phyloP scores from a whole-genome alignment of 53 echinoderm and acorn worm genomes.

The Zoroaster sp. region DNA sequence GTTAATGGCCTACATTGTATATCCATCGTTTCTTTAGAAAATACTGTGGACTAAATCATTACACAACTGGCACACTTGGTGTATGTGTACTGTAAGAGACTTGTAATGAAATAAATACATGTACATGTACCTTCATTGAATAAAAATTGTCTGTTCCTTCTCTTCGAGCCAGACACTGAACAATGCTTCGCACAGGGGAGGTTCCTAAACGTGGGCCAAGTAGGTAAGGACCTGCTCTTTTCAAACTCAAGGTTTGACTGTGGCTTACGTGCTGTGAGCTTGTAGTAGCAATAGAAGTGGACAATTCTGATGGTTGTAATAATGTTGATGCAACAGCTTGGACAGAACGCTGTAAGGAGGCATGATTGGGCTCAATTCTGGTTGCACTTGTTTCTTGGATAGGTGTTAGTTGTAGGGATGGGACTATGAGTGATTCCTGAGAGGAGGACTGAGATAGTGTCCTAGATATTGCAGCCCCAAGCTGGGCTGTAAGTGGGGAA shows the following conservation, averaged over 20 bases:
- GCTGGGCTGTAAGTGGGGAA: conserved; percentile 44
- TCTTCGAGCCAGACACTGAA: conserved; percentile 91
- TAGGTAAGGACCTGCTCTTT: conserved; percentile 89
- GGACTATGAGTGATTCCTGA: conserved; percentile 15
- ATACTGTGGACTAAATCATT: too few species aligned
- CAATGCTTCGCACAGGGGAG: conserved; percentile 93
- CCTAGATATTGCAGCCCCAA: conserved; percentile 35
- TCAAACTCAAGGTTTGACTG: conserved; percentile 37
- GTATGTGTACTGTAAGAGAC: too few species aligned
- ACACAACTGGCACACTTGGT: too few species aligned
- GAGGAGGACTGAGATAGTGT: conserved; percentile 29
- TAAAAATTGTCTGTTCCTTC: conserved; percentile 94
- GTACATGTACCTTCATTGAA: conserved; percentile 76
- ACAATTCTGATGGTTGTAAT: conserved; percentile 12
- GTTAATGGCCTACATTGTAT: too few species aligned
- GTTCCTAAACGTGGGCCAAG: conserved; percentile 89
- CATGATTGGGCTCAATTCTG: neutral
- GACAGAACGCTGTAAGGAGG: conserved; percentile 1
- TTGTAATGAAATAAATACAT: too few species aligned
- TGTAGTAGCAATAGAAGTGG: neutral
- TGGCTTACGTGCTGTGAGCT: neutral
- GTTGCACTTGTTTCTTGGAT: neutral
- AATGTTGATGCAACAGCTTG: conserved; percentile 11
- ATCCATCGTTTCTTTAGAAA: too few species aligned
- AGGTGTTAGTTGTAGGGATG: neutral